Base-by-base conservation (phyloP, 2,797 vertebrate genomes). In the Poeciliopsis paucimaculata region DNA sequence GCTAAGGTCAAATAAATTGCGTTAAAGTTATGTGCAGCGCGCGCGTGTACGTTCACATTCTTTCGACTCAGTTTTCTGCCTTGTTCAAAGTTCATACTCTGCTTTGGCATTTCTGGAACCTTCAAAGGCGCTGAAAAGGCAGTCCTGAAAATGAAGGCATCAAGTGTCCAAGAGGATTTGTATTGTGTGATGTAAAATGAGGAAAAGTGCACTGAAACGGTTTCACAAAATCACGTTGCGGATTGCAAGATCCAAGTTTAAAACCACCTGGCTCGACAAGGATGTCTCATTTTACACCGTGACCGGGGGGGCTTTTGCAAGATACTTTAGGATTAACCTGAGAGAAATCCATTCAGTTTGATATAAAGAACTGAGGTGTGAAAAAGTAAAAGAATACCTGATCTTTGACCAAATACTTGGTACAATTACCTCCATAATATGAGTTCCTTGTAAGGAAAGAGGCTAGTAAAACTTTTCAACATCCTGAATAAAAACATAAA, bases 1-100 rank as follows among this genome's bases (percentile, higher is more conserved):
- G 45, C 49, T 57, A 4, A 47, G 72, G 81, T 85, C 75, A 88
- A 73, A 86, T 74, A 77, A 78, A 82, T 77, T 73, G 39, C 62
- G 49, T 75, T 36, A 82, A 76, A 68, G 72, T 75, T 26, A 70
- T 75, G 74, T 73, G 74, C n/a, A 72, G 49, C 75, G 2, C 2
- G 77, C 66, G 77, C 49, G 45, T 82, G 39, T 72, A 75, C 73
- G 78, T 82, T 77, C 49, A 41, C 41, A 76, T 16, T 72, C 18
- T 55, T 90, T 82, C 39, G 55, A 57, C n/a, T 15, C 64, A 73
- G 28, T 41, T 81, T 53, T 36, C 36, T 43, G 34, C 31, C 39
- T 43, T 73, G 31, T 28, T 28, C 5, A 47, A 2, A 28, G 11
- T 72, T 41, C 1, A 0, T 23, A 12, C 36, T 68, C 3, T 26